These are phyloP conservation scores for Enteromius trimaculatus DNA, from an alignment of 2,797 vertebrate genomes.

Conservation along the genomic window DNA sequence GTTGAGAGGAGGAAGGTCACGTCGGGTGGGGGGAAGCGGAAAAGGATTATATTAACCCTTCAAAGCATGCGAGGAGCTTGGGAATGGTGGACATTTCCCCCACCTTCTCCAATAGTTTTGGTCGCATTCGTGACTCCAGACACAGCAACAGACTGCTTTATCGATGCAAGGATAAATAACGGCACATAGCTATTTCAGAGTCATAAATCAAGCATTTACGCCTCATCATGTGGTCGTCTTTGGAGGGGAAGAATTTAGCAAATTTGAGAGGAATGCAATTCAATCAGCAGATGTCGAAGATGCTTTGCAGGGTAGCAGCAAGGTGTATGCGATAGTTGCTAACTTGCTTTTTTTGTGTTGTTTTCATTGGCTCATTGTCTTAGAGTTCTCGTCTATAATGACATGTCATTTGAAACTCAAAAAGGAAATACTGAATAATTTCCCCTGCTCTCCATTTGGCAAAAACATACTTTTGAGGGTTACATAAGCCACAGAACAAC, in stretches of 20 bases:
- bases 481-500: slow-evolving; percentile 15
- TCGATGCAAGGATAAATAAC: slow-evolving; percentile 52
- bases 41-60: slow-evolving; percentile 44
- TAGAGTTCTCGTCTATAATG: neutral
- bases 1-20: slow-evolving; percentile 10
- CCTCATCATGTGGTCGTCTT: slow-evolving; percentile 31
- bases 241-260: slow-evolving; percentile 37
- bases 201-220: slow-evolving; percentile 53
- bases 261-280: slow-evolving; percentile 54
- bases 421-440: slow-evolving; percentile 2
- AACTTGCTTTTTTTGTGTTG: slow-evolving; percentile 19
- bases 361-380: slow-evolving; percentile 29
- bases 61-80: slow-evolving; percentile 25
- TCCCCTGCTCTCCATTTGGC: neutral
- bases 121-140: slow-evolving; percentile 34
- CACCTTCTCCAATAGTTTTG: neutral
- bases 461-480: neutral
- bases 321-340: slow-evolving; percentile 40
- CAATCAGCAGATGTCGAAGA: slow-evolving; percentile 39
- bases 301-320: slow-evolving; percentile 22
- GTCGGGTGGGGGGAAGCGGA: neutral
- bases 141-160: slow-evolving; percentile 54
- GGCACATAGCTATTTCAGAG: slow-evolving; percentile 27
- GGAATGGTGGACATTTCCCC: neutral
- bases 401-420: neutral